Evolutionary conservation across 2,888 invertebrate species (phyloP).

Genomic region (Perdita meconis): DNA sequence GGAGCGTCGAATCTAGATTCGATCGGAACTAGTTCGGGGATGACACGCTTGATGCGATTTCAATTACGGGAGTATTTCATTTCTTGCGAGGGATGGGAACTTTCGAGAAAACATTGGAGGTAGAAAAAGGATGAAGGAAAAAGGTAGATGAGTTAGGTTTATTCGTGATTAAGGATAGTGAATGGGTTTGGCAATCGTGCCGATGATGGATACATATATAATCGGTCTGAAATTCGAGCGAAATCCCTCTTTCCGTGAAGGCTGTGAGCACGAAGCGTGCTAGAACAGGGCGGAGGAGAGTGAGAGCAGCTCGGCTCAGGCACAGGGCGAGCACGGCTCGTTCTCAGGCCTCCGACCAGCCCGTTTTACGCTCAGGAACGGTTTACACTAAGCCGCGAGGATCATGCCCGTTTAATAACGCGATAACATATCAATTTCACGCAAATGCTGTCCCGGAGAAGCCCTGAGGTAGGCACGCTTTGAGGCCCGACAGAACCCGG

Average conservation of each 20-base stretch:
- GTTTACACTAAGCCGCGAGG: constrained; percentile 73
- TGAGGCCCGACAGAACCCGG: constrained; percentile 67
- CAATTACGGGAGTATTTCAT: constrained; percentile 66
- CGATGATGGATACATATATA: constrained; percentile 62
- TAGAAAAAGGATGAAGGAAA: constrained; percentile 11
- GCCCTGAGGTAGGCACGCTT: constrained; percentile 73
- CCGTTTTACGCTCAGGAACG: constrained; percentile 65
- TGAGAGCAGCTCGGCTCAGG: constrained; percentile 5
- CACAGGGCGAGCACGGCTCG: constrained; percentile 35
- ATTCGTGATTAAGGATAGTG: constrained; percentile 63
- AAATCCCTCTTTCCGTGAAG: constrained; percentile 30
- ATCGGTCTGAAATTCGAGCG: constrained; percentile 65
- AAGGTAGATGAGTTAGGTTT: constrained; percentile 18
- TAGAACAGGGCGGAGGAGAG: constrained; percentile 17
- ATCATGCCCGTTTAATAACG: constrained; percentile 77
- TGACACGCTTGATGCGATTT: constrained; percentile 67
- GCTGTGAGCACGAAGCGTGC: constrained; percentile 31
- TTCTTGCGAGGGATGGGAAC: too few relatives aligned
- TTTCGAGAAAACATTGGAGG: neutral
- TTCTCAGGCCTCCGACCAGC: constrained; percentile 57
- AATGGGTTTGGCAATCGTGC: constrained; percentile 54
- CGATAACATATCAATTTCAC: constrained; percentile 82
- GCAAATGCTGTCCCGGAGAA: constrained; percentile 74
- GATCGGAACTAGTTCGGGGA: constrained; percentile 49
- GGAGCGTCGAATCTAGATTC: constrained; percentile 56